Conservation (phyloP, 2,113 vertebrate genomes). For the Jacana jacana region DNA sequence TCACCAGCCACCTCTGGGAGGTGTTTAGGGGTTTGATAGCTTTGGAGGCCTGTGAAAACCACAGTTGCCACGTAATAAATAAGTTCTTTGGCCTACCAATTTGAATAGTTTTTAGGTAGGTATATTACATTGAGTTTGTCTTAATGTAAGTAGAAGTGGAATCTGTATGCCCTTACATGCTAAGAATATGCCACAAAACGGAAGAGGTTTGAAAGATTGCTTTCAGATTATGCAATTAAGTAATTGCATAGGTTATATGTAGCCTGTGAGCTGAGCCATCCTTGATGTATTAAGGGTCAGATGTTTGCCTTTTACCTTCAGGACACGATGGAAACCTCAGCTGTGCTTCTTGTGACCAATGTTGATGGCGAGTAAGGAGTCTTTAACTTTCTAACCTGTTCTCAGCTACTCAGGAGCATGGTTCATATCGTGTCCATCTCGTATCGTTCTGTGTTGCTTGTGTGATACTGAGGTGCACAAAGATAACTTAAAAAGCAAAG, state of each 20-base stretch:
- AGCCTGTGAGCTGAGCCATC: not conserved
- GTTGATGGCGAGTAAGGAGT: not conserved
- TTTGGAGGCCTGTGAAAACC: not conserved
- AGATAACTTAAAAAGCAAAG: not conserved
- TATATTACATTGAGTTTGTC: not conserved
- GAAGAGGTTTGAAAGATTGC: not conserved
- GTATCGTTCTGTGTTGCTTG: not conserved
- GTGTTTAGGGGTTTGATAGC: not conserved
- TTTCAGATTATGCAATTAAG: not conserved
- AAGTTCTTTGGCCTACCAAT: not conserved
- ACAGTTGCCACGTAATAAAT: not conserved
- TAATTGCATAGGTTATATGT: not conserved
- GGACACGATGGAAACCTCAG: not conserved
- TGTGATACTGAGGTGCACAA: not conserved
- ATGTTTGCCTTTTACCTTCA: not conserved
- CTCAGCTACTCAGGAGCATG: accelerated
- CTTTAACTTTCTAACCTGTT: not conserved
- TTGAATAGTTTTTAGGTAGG: not conserved
- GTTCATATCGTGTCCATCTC: not conserved
- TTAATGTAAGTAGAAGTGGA: not conserved
- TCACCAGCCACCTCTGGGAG: not conserved
- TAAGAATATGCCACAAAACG: not conserved
- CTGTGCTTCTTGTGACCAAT: not conserved
- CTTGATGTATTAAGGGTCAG: not conserved
- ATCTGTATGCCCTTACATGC: not conserved